Evolutionary conservation across 2,113 vertebrate species (phyloP), one percentile per base, ranked within the genome.

Genomic region (Aegotheles bennettii): DNA sequence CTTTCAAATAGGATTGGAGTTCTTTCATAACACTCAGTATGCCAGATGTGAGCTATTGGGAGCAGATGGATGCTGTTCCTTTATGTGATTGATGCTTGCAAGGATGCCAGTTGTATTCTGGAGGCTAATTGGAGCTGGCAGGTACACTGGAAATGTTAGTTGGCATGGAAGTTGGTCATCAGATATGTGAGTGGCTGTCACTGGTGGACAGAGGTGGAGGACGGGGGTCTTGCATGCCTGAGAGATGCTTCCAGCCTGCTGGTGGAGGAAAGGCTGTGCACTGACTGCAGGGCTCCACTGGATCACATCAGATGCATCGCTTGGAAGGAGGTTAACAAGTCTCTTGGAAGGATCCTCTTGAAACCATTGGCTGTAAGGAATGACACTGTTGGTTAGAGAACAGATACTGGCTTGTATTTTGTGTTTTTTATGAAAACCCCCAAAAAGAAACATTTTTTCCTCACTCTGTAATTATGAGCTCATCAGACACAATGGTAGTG

Each of bases 1-100:
- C 64, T 50, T 87, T 86, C 13, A 1, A 77, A 48, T 3, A 70
- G 54, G 31, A 42, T 6, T 79, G 90, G 75, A 47, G 57, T 60
- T 89, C 38, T 92, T 87, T 90, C 7, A 1, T 76, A 91, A 29
- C 24, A 29, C 65, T 67, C 56, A 2, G 3, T 18, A 1, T 77
- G 56, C 89, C 92, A 94, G 96, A 92, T 96, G 94, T 94, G 73
- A 84, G 68, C 91, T 86, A 69, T 86, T 91, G 76, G 68, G 80
- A 95, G 95, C 92, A 94, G 91, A 94, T 82, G 90, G 84, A 53
- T 88, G 81, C 88, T 90, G 87, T 47, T 91, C 76, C 74, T 54
- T 54, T 73, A 1, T 35, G 64, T 53, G 78, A 70, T 17, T 61
- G 84, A 64, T 73, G 74, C 38, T 47, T 51, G 45, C 50, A 51